Evolutionary conservation across 1,140 invertebrate genomes (phyloP), one percentile per base, ranked within the genome.

Genomic region (Habropoda laboriosa): DNA sequence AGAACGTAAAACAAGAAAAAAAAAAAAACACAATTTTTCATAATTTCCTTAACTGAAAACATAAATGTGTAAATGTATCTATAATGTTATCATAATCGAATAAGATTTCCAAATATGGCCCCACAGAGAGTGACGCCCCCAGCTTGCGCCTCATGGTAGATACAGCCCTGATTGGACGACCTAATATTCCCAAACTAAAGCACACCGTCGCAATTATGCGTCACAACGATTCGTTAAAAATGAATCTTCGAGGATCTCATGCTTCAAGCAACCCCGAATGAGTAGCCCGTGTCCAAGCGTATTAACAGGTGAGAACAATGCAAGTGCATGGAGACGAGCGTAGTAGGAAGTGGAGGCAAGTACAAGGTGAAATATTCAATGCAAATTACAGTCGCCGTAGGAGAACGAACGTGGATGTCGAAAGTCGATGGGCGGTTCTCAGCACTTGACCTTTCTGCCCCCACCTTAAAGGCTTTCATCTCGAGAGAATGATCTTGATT

Each of bases 331-430:
- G 32, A 30, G n/a, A 30, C 64, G 40, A n/a, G n/a, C 1, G 16
- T 5, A 4, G 42, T 32, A 49, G 57, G 47, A 64, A 42, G 47
- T 10, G 27, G 38, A 45, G n/a, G 40, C 68, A 55, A 73, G 49
- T 79, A 38, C 58, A 79, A 73, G 76, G 76, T 73, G 67, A 73
- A 55, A 64, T 45, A 73, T 73, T 72, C 47, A 45, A 79, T 79
- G 68, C 58, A 79, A 79, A 79, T 79, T 79, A 18, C 68, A 79
- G 38, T 64, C 16, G 27, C 30, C n/a, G 49, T 47, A 72, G 6
- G 38, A 53, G 30, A 51, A 51, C 40, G 63, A 66, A 47, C 42
- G n/a, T 38, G 27, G 35, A 72, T 53, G 67, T 61, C 70, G 47
- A 79, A 73, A 73, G 57, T 57, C 70, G 47, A 79, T 73, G 30